A percentile compares a stretch with the other conserved stretches of the same genome.
phyloP scores from a whole-genome alignment of 2,888 invertebrate genomes.

The Chromoteleia sp. region DNA sequence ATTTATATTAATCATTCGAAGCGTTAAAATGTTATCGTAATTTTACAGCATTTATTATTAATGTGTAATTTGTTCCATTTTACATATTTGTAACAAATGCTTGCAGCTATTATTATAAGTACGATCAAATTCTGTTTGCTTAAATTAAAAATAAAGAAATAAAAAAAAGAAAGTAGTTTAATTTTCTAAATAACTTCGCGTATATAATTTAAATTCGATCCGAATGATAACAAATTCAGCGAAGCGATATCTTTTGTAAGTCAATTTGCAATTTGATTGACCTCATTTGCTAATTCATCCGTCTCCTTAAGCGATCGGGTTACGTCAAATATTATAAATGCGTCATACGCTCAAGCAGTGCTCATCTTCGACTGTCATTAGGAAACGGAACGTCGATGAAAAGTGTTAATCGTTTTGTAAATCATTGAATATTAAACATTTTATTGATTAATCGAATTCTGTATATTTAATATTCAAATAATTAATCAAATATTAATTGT shows the following conservation, averaged over 20 bases:
- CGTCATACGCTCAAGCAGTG: not conserved
- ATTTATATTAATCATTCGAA: no score
- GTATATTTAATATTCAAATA: no score
- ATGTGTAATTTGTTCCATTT: no score
- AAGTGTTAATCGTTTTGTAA: not conserved
- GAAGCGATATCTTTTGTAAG: constrained; percentile 37
- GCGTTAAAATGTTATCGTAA: no score
- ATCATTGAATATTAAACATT: no score
- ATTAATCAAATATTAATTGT: no score
- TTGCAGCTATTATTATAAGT: no score
- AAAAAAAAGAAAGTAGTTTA: no score
- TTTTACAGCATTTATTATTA: no score
- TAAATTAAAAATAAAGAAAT: not conserved
- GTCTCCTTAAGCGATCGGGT: constrained; percentile 32
- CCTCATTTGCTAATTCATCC: constrained; percentile 49
- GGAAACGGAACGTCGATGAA: not conserved
- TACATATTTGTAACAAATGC: no score
- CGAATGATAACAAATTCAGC: constrained; percentile 1
- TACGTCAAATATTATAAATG: constrained; percentile 48
- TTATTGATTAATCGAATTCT: no score
- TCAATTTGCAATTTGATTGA: constrained; percentile 49
- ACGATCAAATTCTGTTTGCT: no score
- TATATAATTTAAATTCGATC: constrained; percentile 8
- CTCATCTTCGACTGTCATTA: constrained; percentile 15
- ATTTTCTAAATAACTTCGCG: not conserved